Base-by-base conservation (phyloP, 2,113 vertebrate genomes). In the Acrocephalus arundinaceus region DNA sequence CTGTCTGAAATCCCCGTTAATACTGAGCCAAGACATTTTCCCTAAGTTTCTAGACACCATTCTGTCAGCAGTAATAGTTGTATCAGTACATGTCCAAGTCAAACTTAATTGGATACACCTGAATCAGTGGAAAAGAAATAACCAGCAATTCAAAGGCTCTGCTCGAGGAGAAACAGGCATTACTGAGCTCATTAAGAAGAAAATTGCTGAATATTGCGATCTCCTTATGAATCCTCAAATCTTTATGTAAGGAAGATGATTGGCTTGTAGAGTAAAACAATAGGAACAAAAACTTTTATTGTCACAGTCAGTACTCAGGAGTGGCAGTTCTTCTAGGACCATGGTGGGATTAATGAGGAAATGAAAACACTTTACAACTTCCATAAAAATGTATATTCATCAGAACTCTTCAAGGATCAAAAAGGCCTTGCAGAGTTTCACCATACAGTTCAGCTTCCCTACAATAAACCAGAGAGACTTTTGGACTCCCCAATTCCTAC, bases 341-440 rank as follows among this genome's bases (percentile, higher is more conserved):
- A 90, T 94, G 86, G 94, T 93, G 92, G 89, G 97, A 97, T 96
- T 97, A 96, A 97, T 95, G 95, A 97, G 96, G 86, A 94, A 94
- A 91, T 96, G 94, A 96, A 97, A 98, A 97, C 66, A 98, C 94
- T 97, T 97, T 90, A 94, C 94, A 97, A 94, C 96, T 97, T 96
- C 88, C 94, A 97, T 96, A 91, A 98, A 98, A 98, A 96, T 94
- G 95, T 97, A 95, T 97, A 97, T 97, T 94, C 97, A 97, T 97
- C 96, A 97, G 96, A 97, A 97, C 94, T 90, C 93, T 97, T 97
- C 94, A 96, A 97, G 97, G 97, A 98, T 98, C 97, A 97, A 97
- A 98, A 98, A 97, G 96, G 96, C 87, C 97, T 97, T 97, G 95
- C 96, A 94, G 97, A 97, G 97, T 94, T 98, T 91, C 96, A 94